Conservation (phyloP, 2,113 vertebrate species). For the Megalops atlanticus region DNA sequence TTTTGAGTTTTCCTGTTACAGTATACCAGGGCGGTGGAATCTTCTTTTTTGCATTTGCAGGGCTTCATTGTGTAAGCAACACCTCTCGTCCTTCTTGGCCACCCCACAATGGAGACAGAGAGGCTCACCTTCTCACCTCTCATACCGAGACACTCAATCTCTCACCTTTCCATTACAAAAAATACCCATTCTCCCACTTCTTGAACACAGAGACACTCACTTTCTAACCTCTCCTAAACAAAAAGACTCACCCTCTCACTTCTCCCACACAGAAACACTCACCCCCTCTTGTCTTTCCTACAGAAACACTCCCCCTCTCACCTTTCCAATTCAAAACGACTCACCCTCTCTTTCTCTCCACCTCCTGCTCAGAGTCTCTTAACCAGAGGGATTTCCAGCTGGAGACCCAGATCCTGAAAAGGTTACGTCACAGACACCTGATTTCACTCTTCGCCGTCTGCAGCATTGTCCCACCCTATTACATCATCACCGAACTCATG, state of each 20-base stretch:
- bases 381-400: slow-evolving; percentile 66
- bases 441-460: slow-evolving; percentile 76
- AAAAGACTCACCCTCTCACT: no score
- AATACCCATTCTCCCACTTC: no score
- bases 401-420: slow-evolving; percentile 78
- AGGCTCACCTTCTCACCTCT: neutral
- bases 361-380: slow-evolving; percentile 58
- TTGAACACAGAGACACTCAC: no score
- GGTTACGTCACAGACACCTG: slow-evolving; percentile 73
- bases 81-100: slow-evolving; percentile 21
- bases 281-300: no score
- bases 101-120: neutral
- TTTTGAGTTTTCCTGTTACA: no score
- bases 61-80: neutral
- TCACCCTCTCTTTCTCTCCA: no score
- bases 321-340: no score
- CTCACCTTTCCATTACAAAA: slow-evolving; percentile 51
- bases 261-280: no score
- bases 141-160: slow-evolving; percentile 47
- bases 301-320: no score
- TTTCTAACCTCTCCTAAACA: no score
- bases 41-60: no score
- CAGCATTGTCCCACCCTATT: slow-evolving; percentile 65
- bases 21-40: no score
- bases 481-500: slow-evolving; percentile 83